phyloP scores from a whole-genome alignment of 2,888 invertebrate genomes.

The Tridacna crocea region DNA sequence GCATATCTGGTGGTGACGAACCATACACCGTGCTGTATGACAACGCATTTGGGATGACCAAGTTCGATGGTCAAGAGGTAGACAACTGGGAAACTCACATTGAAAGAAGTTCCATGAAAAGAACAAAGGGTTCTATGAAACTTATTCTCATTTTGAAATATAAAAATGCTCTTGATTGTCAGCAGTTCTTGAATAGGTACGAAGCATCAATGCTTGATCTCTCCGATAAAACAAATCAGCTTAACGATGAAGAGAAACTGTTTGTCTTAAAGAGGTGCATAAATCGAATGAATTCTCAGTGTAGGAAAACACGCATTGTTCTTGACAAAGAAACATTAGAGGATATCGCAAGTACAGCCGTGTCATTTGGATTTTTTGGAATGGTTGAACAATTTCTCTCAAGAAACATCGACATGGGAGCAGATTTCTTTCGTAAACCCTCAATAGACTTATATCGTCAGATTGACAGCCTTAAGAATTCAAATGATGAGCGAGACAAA shows the following conservation, averaged over 20 bases:
- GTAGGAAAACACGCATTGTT: not conserved
- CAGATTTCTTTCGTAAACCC: not conserved
- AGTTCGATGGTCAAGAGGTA: not conserved
- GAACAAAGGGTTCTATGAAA: not conserved
- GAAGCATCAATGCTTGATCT: constrained; percentile 3
- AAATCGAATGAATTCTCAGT: not conserved
- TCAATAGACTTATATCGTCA: not conserved
- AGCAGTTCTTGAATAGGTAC: not conserved
- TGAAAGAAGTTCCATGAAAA: not conserved
- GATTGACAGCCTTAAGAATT: not conserved
- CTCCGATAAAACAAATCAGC: not conserved
- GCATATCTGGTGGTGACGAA: constrained; percentile 9
- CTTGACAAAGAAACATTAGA: not conserved
- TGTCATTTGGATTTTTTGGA: constrained; percentile 9
- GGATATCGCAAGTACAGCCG: not conserved
- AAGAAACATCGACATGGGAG: not conserved
- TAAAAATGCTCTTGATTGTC: not conserved
- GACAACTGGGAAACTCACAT: constrained; percentile 1
- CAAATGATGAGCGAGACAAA: not conserved
- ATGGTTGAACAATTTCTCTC: constrained; percentile 1
- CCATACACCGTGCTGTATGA: not conserved
- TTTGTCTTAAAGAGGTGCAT: not conserved
- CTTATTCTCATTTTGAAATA: constrained; percentile 12
- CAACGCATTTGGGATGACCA: not conserved
- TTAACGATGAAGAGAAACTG: not conserved